phyloP scores from a whole-genome alignment of 2,797 vertebrate species.

The Hipposideros larvatus region DNA sequence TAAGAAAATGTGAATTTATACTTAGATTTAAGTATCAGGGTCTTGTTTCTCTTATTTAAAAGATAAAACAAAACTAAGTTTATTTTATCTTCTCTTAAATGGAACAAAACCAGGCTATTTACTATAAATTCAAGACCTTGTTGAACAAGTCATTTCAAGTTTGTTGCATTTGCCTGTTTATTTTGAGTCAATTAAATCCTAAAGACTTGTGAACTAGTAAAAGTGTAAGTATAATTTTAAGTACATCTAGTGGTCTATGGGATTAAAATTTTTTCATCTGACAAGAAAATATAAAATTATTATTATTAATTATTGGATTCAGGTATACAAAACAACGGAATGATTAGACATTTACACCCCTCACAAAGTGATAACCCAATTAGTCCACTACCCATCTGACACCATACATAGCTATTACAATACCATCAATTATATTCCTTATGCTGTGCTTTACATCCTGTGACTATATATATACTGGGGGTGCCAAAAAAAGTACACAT shows the following conservation, averaged over 20 bases:
- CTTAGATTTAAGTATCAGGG: constrained; percentile 49
- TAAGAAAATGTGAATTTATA: constrained; percentile 40
- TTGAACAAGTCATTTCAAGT: constrained; percentile 69
- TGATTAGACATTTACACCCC: too few relatives aligned
- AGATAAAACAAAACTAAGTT: constrained; percentile 72
- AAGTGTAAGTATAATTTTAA: constrained; percentile 60
- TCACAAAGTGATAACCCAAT: too few relatives aligned
- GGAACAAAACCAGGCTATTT: constrained; percentile 66
- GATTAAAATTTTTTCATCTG: constrained; percentile 12
- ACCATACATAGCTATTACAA: too few relatives aligned
- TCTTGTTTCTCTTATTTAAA: constrained; percentile 59
- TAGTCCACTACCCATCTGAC: too few relatives aligned
- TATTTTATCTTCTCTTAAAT: constrained; percentile 71
- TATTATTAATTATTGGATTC: too few relatives aligned
- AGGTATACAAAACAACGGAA: too few relatives aligned
- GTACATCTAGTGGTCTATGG: not conserved
- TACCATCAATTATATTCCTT: too few relatives aligned
- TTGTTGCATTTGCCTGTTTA: constrained; percentile 70
- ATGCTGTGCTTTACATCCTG: too few relatives aligned
- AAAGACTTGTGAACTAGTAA: constrained; percentile 52
- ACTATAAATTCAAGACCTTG: constrained; percentile 59
- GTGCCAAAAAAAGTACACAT: too few relatives aligned
- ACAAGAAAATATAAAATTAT: constrained; percentile 6
- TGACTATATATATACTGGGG: too few relatives aligned
- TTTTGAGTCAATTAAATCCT: constrained; percentile 65